These are phyloP conservation scores for Planococcus citri DNA, from an alignment of 1,140 invertebrate genomes.

Conservation along the genomic window DNA sequence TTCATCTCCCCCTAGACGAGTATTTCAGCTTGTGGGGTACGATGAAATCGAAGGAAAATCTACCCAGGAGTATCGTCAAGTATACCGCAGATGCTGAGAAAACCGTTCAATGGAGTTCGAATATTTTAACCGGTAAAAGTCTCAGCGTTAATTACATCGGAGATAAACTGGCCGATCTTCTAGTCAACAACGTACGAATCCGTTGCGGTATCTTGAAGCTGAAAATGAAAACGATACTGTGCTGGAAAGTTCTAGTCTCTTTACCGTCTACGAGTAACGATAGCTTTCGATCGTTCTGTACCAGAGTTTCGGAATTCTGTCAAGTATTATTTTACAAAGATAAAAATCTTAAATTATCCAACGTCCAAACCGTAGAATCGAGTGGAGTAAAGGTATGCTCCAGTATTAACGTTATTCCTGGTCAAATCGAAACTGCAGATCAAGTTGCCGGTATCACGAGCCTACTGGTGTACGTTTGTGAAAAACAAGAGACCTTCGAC, in stretches of 20 bases:
- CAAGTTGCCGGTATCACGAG: background rate
- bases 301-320: background rate
- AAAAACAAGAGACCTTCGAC: background rate
- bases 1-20: background rate
- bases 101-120: background rate
- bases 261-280: background rate
- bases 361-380: background rate
- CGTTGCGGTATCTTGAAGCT: background rate
- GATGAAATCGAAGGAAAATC: background rate
- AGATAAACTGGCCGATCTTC: background rate
- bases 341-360: background rate
- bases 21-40: background rate
- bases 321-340: background rate
- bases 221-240: background rate
- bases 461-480: background rate
- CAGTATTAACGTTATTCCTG: background rate
- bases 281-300: background rate
- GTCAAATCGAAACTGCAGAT: background rate
- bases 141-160: background rate
- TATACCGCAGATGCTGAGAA: background rate
- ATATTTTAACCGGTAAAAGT: background rate
- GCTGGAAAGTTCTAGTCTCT: background rate
- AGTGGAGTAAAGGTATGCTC: background rate
- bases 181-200: background rate
- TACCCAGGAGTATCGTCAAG: background rate